Evolutionary conservation across 2,797 vertebrate species (phyloP).

Genomic region (Australoheros facetus): DNA sequence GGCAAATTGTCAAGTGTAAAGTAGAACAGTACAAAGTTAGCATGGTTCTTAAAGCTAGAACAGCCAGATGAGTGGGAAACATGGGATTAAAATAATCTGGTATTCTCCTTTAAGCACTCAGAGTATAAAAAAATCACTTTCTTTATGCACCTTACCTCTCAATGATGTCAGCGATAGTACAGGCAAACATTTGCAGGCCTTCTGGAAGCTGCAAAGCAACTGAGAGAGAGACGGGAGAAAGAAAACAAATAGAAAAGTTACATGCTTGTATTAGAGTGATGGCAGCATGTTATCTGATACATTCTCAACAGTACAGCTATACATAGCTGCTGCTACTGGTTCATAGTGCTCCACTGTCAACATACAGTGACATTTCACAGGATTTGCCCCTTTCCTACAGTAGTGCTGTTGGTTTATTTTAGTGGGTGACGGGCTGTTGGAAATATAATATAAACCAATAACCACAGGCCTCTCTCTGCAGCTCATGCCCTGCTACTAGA

Average conservation of each 20-base stretch:
- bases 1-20: background rate
- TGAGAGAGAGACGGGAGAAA: conserved; percentile 59
- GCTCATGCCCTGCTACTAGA: conserved; percentile 42
- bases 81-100: background rate
- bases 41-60: background rate
- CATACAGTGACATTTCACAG: conserved; percentile 60
- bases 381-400: conserved; percentile 45
- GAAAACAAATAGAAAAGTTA: conserved; percentile 44
- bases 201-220: conserved; percentile 98
- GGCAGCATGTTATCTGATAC: conserved; percentile 51
- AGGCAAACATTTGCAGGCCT: conserved; percentile 97
- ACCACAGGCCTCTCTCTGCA: conserved; percentile 46
- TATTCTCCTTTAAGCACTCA: background rate
- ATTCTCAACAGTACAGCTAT: conserved; percentile 33
- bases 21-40: background rate
- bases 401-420: conserved; percentile 59
- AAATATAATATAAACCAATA: conserved; percentile 63
- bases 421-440: conserved; percentile 48
- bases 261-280: conserved; percentile 36
- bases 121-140: background rate
- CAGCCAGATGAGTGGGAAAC: background rate
- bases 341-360: conserved; percentile 41
- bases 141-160: conserved; percentile 83
- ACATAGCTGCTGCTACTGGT: conserved; percentile 38
- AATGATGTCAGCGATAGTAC: conserved; percentile 93